These are phyloP conservation scores for Setophaga kirtlandii DNA, from an alignment of 2,113 vertebrate species.

Conservation along the genomic window DNA sequence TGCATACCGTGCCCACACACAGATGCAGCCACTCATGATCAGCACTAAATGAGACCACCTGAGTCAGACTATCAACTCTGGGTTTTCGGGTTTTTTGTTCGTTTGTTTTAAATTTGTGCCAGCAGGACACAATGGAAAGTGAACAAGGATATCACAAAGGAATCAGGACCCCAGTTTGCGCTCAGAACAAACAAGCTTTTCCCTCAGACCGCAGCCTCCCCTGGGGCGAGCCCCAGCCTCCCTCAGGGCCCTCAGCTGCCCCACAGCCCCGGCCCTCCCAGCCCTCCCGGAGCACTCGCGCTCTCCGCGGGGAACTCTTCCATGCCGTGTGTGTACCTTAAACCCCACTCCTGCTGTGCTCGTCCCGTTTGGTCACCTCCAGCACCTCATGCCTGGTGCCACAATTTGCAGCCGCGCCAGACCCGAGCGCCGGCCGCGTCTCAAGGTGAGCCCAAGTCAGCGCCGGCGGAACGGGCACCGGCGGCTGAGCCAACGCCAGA, in stretches of 20 bases:
- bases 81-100: background rate
- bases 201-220: background rate
- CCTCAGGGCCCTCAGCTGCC: accelerated
- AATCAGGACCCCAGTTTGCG: accelerated
- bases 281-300: accelerated
- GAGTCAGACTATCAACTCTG: background rate
- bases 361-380: background rate
- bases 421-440: background rate
- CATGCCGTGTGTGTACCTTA: accelerated
- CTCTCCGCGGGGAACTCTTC: background rate
- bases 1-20: no score
- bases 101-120: background rate
- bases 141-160: no score
- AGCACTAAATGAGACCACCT: background rate
- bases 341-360: background rate
- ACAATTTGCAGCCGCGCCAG: background rate
- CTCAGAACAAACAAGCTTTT: accelerated
- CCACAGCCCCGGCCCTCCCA: background rate
- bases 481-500: background rate
- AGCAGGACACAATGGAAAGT: background rate
- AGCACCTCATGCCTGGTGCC: accelerated
- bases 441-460: background rate
- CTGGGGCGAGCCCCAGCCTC: no score
- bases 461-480: accelerated
- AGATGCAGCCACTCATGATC: background rate